Conservation (phyloP, 2,888 invertebrate species). For the Prosapia bicincta region DNA sequence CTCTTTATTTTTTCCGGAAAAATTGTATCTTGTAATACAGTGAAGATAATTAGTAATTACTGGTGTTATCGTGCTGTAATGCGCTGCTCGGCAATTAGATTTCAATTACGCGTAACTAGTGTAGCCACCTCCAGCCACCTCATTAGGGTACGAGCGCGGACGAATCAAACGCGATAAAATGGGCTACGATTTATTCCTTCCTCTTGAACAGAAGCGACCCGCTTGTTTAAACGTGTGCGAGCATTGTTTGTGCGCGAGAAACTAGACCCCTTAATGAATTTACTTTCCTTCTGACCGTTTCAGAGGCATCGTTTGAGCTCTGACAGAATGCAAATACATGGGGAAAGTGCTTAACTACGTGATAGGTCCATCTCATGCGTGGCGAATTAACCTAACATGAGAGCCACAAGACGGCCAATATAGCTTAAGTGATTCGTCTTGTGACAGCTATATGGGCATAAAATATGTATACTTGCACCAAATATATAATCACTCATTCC, state of each 20-base stretch:
- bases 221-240: neutral
- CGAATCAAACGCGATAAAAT: neutral
- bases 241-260: neutral
- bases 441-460: no score
- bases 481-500: no score
- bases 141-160: neutral
- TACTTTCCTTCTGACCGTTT: no score
- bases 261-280: neutral
- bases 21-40: constrained; percentile 2
- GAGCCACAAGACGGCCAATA: no score
- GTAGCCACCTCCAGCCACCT: neutral
- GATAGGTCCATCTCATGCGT: no score
- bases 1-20: neutral
- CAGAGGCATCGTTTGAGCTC: no score
- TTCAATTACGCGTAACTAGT: neutral
- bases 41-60: neutral
- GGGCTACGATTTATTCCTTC: neutral
- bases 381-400: no score
- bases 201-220: neutral
- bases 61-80: neutral
- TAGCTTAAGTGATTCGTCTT: no score
- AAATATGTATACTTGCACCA: no score
- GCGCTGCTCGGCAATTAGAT: neutral
- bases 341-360: no score
- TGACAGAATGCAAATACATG: no score